Evolutionary conservation across 2,888 invertebrate species (phyloP), one percentile per base, ranked within the genome.

Genomic region (Megaustenia siamemsis): DNA sequence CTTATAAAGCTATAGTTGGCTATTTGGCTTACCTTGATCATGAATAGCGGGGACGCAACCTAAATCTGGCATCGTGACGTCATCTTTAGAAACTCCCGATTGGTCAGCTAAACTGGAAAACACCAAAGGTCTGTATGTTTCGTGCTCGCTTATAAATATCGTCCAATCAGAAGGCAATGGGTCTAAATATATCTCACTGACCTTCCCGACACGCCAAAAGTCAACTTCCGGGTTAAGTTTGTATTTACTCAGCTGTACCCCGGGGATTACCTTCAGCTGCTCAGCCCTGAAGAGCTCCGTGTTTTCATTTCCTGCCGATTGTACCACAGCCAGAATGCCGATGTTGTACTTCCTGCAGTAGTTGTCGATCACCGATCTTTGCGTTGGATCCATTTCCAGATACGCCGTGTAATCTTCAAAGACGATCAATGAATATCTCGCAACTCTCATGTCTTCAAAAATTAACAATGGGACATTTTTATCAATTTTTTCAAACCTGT

Each of bases 391-490:
- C 97, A 99, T 97, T 94, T 97, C 97, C 91, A 98, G 96, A 95
- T 99, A 99, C 94, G 97, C 97, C 94, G 97, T 97, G 91, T 98
- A 96, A 94, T 98, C 98, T 95, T 99, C 99, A 95, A 99, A 98
- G 82, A 99, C 97, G 92, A 99, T 97, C 88, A 98, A 97, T 82
- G 98, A 68, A 60, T 79, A 84, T 24, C 32, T 69, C 0, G 84
- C 79, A 35, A 78, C 3, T 3, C 60, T 35, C 24, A 40, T 43
- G 10, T 79, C 79, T n/a, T 32, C 49, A 1, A 71, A 0, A 0
- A 71, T 45, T 1, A 79, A 38, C 0, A 71, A 24, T 10, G 84
- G 79, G 0, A 84, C 0, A 10, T 79, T 63, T 24, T 1, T 24
- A 1, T 15, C n/a, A 8, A 79, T 43, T 18, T 21, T 35, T 21